Evolutionary conservation across 2,113 vertebrate genomes (phyloP).

Genomic region (Crotophaga sulcirostris): DNA sequence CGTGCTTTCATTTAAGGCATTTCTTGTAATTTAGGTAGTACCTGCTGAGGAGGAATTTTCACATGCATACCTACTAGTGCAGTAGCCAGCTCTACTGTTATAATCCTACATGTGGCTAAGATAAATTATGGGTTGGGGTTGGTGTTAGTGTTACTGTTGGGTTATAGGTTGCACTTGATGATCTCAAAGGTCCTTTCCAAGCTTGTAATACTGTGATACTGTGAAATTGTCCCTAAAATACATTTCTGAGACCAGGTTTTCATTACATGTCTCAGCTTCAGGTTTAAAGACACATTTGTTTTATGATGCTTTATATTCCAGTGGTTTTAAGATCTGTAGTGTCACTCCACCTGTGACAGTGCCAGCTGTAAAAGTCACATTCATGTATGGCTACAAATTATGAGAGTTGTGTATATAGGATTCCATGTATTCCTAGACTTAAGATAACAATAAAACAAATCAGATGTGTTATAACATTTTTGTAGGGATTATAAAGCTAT

Average conservation of each 20-base stretch:
- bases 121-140: too few relatives aligned
- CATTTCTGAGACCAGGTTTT: not conserved
- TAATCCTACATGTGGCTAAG: not conserved
- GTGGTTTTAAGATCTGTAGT: not conserved
- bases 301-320: not conserved
- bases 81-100: not conserved
- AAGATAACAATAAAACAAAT: not conserved
- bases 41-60: not conserved
- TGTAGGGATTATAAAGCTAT: not conserved
- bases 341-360: not conserved
- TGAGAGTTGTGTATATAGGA: not conserved
- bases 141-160: too few relatives aligned
- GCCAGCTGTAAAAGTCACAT: not conserved
- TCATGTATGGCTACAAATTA: not conserved
- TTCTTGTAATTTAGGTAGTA: not conserved
- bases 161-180: too few relatives aligned
- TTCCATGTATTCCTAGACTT: not conserved
- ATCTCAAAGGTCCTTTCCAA: too few relatives aligned
- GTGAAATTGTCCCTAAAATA: not conserved
- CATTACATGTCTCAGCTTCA: not conserved
- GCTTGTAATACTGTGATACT: too few relatives aligned
- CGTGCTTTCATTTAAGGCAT: not conserved
- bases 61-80: not conserved
- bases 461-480: not conserved
- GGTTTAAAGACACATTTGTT: not conserved